Conservation (phyloP, 1,140 invertebrate genomes). For the Conus betulinus region DNA sequence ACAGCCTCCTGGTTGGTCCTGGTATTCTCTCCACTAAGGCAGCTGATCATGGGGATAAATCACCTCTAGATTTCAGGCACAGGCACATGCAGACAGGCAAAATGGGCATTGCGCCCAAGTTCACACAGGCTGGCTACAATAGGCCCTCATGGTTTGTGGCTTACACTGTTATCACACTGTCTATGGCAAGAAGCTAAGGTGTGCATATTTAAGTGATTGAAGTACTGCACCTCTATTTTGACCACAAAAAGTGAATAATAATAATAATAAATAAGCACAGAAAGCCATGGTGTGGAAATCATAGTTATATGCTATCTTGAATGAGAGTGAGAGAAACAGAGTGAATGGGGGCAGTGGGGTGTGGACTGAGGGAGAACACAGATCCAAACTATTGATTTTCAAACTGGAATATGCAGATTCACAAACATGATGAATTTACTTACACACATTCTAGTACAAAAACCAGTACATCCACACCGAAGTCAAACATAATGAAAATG, state of each 20-base stretch:
- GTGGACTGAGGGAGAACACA: neutral
- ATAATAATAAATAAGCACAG: neutral
- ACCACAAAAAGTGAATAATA: neutral
- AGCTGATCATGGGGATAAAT: neutral
- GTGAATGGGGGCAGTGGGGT: no score
- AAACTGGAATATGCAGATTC: neutral
- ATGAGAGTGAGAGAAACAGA: no score
- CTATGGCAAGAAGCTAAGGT: neutral
- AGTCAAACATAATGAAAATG: no score
- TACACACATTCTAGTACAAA: neutral
- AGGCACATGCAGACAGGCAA: neutral
- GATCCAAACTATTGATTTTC: neutral
- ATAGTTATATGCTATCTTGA: no score
- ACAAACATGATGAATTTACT: neutral
- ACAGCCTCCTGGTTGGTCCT: neutral
- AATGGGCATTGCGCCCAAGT: neutral
- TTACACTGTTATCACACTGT: neutral
- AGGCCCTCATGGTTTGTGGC: neutral
- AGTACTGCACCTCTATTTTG: neutral
- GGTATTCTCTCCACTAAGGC: neutral
- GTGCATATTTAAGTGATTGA: conserved; percentile 1
- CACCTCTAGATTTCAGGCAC: neutral
- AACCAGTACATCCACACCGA: neutral
- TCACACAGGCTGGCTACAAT: neutral
- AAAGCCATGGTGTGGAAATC: neutral